Conservation (phyloP, 2,797 vertebrate species). For the Gymnodraco acuticeps region DNA sequence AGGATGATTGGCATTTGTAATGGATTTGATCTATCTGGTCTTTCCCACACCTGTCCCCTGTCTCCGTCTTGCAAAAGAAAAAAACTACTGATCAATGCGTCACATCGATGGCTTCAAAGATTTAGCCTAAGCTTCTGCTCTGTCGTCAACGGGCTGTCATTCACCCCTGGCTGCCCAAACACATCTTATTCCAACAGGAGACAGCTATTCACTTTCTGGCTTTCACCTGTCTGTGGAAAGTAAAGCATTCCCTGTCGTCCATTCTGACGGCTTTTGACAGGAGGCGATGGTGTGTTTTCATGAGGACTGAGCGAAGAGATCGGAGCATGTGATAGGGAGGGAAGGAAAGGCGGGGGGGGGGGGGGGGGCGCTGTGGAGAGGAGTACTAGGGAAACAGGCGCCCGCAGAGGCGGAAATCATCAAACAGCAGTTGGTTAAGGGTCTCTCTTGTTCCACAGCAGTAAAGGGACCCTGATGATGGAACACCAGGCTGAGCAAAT, state of each 20-base stretch:
- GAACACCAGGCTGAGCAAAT: constrained; percentile 77
- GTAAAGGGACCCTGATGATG: constrained; percentile 77
- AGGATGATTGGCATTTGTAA: constrained; percentile 74
- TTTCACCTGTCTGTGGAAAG: constrained; percentile 54
- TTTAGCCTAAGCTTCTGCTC: constrained; percentile 68
- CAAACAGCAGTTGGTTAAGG: constrained; percentile 80
- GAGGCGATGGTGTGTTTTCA: constrained; percentile 39
- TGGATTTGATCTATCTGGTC: constrained; percentile 72
- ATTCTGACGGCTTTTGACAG: constrained; percentile 63
- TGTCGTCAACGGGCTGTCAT: constrained; percentile 73
- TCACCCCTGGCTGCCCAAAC: constrained; percentile 63
- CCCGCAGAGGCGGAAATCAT: constrained; percentile 77
- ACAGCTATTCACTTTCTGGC: constrained; percentile 65
- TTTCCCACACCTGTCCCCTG: constrained; percentile 64
- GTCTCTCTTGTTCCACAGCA: constrained; percentile 76
- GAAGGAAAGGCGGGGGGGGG: constrained; percentile 27
- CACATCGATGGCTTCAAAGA: constrained; percentile 74
- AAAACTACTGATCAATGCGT: constrained; percentile 73
- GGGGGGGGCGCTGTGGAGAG: constrained; percentile 51
- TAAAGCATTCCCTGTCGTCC: constrained; percentile 53
- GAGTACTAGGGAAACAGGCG: constrained; percentile 63
- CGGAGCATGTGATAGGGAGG: constrained; percentile 22
- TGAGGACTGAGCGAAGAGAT: neutral
- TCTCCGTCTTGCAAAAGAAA: constrained; percentile 44
- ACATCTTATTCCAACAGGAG: constrained; percentile 66